phyloP scores from a whole-genome alignment of 2,113 vertebrate genomes.

The Lethenteron reissneri region DNA sequence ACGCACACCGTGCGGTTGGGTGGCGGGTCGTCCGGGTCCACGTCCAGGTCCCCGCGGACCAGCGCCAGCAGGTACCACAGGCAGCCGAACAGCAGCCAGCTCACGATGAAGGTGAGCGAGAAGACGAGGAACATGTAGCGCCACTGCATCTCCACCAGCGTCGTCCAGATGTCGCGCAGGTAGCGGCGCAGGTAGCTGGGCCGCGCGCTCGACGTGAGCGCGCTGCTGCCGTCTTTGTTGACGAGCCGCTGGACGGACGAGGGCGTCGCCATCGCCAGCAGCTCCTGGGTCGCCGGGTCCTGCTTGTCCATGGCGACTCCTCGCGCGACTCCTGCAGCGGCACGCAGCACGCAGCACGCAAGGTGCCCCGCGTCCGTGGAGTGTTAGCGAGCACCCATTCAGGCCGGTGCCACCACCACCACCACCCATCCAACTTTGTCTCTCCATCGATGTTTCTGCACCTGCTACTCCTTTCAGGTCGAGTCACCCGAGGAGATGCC shows the following conservation, averaged over 20 bases:
- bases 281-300: too few species aligned
- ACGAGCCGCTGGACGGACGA: slow-evolving; percentile 32
- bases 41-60: slow-evolving; percentile 65
- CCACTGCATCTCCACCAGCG: slow-evolving; percentile 73
- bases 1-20: slow-evolving; percentile 64
- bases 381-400: too few species aligned
- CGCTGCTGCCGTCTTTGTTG: slow-evolving; percentile 46
- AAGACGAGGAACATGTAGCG: slow-evolving; percentile 83
- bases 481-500: too few species aligned
- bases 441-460: too few species aligned
- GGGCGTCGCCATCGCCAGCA: too few species aligned
- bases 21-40: slow-evolving; percentile 29
- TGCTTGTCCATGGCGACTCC: too few species aligned
- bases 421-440: too few species aligned
- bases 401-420: too few species aligned
- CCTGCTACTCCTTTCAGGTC: too few species aligned
- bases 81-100: slow-evolving; percentile 84
- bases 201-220: slow-evolving; percentile 13
- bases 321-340: too few species aligned
- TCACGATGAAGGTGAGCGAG: slow-evolving; percentile 60
- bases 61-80: slow-evolving; percentile 84
- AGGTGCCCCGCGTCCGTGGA: too few species aligned
- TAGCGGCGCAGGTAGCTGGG: slow-evolving; percentile 33
- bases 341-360: too few species aligned
- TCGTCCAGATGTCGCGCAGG: slow-evolving; percentile 62